Percentiles rank a stretch among this genome's conserved stretches.
These are phyloP conservation scores for Sebastes dallii DNA, from an alignment of 2,797 vertebrate genomes.

Conservation along the genomic window DNA sequence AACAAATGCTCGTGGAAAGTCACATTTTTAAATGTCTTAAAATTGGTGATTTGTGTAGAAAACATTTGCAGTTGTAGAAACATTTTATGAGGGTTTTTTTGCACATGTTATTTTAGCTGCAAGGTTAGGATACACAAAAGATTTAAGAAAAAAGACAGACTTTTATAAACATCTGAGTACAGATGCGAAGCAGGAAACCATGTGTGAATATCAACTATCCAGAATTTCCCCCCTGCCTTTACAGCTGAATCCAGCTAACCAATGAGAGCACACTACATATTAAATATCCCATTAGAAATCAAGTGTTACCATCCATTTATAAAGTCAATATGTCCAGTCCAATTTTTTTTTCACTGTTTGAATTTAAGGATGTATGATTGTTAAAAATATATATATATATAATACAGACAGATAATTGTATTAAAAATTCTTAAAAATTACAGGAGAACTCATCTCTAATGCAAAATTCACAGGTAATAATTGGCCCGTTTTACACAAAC, in stretches of 20 bases:
- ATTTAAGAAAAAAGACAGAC: not conserved
- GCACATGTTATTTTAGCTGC: not conserved
- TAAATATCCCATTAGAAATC: not conserved
- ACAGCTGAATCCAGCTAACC: not conserved
- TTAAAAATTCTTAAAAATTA: too few relatives aligned
- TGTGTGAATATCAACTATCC: not conserved
- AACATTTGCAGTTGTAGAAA: not conserved
- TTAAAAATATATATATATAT: too few relatives aligned
- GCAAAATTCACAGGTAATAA: too few relatives aligned
- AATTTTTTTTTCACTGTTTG: not conserved
- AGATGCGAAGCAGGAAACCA: not conserved
- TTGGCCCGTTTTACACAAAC: too few relatives aligned
- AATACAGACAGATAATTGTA: too few relatives aligned
- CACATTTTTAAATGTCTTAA: not conserved
- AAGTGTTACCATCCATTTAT: not conserved
- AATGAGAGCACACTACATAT: not conserved
- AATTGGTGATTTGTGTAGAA: not conserved
- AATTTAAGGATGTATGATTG: not conserved
- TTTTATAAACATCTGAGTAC: not conserved
- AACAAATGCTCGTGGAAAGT: not conserved
- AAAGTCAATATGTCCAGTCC: not conserved
- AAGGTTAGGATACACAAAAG: not conserved
- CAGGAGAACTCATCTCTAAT: too few relatives aligned
- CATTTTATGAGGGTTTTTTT: not conserved
- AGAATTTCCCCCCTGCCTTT: not conserved